Conservation (phyloP, 2,113 vertebrate genomes). For the Rhinolophus ferrumequinum region DNA sequence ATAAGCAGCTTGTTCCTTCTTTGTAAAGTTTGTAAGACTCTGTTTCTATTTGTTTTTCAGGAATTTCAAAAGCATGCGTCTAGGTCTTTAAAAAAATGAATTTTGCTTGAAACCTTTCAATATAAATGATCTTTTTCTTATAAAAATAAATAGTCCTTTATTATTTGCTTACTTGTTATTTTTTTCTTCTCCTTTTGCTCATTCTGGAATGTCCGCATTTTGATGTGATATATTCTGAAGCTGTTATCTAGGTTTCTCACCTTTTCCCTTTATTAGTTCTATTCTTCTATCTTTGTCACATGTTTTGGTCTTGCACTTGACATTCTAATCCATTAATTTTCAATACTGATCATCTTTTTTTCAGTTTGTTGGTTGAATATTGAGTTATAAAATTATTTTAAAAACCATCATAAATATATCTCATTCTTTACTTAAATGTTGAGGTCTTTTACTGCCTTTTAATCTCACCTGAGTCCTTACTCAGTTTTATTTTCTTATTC, state of each 20-base stretch:
- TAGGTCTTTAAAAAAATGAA: not conserved
- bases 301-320: not conserved
- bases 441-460: not conserved
- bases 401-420: not conserved
- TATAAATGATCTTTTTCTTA: not conserved
- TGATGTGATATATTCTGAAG: not conserved
- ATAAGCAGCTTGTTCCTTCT: constrained; percentile 25
- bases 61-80: not conserved
- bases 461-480: not conserved
- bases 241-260: not conserved
- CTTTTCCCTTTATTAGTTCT: not conserved
- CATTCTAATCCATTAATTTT: not conserved
- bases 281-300: not conserved
- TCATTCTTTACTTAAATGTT: not conserved
- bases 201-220: not conserved
- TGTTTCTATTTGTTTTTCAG: not conserved
- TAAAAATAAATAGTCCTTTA: not conserved
- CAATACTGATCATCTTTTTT: not conserved
- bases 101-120: not conserved
- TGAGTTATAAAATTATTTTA: not conserved
- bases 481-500: not conserved
- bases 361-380: not conserved
- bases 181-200: not conserved
- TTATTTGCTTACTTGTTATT: not conserved
- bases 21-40: not conserved